A percentile compares a stretch with the other conserved stretches of the same genome.
Conservation (phyloP, 2,888 invertebrate genomes). For the Hemicrepidius hirtus region DNA sequence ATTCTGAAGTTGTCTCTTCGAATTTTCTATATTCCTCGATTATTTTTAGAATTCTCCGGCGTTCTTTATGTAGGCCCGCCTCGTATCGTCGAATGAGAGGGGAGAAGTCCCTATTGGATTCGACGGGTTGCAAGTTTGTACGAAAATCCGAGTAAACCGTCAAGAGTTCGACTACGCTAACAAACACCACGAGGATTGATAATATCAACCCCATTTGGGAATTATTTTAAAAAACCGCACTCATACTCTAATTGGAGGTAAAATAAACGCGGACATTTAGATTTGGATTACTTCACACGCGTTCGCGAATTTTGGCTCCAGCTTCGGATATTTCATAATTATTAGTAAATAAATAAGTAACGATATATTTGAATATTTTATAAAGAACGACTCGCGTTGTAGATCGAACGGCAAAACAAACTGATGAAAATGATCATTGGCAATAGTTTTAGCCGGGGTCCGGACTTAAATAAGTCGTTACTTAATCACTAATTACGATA, state of each 20-base stretch:
- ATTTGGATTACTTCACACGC: slow-evolving; percentile 36
- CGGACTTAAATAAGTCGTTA: slow-evolving; percentile 60
- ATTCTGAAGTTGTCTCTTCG: slow-evolving; percentile 1
- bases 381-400: slow-evolving; percentile 47
- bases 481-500: slow-evolving; percentile 56
- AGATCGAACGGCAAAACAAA: slow-evolving; percentile 53
- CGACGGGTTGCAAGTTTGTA: slow-evolving; percentile 62
- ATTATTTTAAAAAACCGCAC: slow-evolving; percentile 14
- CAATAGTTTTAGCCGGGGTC: slow-evolving; percentile 57
- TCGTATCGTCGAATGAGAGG: slow-evolving; percentile 45
- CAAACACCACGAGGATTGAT: slow-evolving; percentile 84
- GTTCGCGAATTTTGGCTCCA: slow-evolving; percentile 37
- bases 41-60: slow-evolving; percentile 46
- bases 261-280: neutral
- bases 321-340: slow-evolving; percentile 37
- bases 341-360: slow-evolving; percentile 26
- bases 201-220: slow-evolving; percentile 82
- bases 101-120: slow-evolving; percentile 36
- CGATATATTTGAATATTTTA: slow-evolving; percentile 36
- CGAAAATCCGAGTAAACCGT: slow-evolving; percentile 75
- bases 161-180: slow-evolving; percentile 82
- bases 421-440: slow-evolving; percentile 52
- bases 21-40: slow-evolving; percentile 65
- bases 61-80: slow-evolving; percentile 46
- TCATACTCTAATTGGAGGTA: neutral